phyloP scores from a whole-genome alignment of 2,888 invertebrate species.

The Catocala sponsa region DNA sequence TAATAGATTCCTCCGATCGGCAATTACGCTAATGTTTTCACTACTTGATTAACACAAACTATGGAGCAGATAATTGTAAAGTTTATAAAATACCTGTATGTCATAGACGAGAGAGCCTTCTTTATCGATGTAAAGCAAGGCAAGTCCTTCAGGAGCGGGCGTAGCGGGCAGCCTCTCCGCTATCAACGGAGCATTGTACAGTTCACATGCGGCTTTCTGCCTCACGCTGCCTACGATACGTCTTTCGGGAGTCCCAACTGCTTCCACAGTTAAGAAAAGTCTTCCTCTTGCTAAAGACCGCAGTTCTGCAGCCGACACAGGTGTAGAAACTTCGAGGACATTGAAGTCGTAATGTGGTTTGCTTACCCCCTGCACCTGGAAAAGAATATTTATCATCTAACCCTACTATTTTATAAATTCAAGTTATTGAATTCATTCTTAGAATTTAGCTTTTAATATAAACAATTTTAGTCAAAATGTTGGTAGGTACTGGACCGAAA shows the following conservation, averaged over 20 bases:
- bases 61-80: neutral
- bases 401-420: neutral
- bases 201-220: conserved; percentile 93
- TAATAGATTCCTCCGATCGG: too few relatives aligned
- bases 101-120: conserved; percentile 94
- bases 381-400: conserved; percentile 37
- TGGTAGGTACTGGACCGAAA: too few relatives aligned
- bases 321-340: conserved; percentile 93
- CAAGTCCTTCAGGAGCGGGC: conserved; percentile 89
- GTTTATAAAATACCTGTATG: conserved; percentile 84
- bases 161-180: conserved; percentile 82
- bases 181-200: conserved; percentile 92
- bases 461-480: too few relatives aligned
- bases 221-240: conserved; percentile 91
- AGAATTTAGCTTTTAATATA: too few relatives aligned
- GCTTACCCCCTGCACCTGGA: conserved; percentile 89
- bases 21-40: too few relatives aligned
- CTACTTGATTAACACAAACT: too few relatives aligned
- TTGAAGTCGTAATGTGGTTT: conserved; percentile 94
- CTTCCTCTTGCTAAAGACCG: conserved; percentile 93
- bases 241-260: conserved; percentile 90
- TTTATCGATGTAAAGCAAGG: conserved; percentile 93
- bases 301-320: conserved; percentile 92
- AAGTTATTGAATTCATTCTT: too few relatives aligned
- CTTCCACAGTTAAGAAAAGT: conserved; percentile 91